Conservation (phyloP, 2,888 invertebrate genomes). For the Hydraecia micacea region DNA sequence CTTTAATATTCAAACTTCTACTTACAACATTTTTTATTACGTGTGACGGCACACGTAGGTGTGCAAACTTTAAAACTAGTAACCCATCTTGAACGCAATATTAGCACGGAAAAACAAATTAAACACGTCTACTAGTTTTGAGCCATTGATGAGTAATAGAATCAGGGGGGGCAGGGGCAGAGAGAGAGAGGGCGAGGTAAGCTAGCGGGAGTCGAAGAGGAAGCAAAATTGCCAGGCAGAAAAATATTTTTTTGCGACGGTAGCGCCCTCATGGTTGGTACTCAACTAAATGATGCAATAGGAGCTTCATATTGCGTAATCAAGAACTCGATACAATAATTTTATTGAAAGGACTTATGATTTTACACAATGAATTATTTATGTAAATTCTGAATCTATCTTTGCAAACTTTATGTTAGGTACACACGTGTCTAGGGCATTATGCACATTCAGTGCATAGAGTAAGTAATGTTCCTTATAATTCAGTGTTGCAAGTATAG, state of each 20-base stretch:
- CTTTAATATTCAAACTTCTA: conserved; percentile 71
- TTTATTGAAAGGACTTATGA: neutral
- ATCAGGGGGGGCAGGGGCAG: conserved; percentile 4
- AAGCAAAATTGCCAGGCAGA: conserved; percentile 18
- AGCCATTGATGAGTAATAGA: conserved; percentile 87
- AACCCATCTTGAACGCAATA: conserved; percentile 93
- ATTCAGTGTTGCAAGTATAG: conserved; percentile 15
- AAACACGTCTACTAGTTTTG: conserved; percentile 83
- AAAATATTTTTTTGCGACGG: neutral
- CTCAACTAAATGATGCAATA: conserved; percentile 30
- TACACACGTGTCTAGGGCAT: too few relatives aligned
- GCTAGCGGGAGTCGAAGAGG: conserved; percentile 7
- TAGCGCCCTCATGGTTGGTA: neutral
- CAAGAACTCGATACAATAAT: neutral
- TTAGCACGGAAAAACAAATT: conserved; percentile 86
- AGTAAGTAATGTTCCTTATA: too few relatives aligned
- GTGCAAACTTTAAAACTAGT: conserved; percentile 93
- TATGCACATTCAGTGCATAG: conserved; percentile 1
- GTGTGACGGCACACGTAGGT: conserved; percentile 93
- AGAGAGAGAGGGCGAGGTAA: neutral
- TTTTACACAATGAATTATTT: neutral
- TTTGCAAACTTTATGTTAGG: neutral
- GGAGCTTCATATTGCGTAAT: neutral
- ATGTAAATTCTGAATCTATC: neutral
- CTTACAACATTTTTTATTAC: conserved; percentile 92